A percentile compares a stretch with the other conserved stretches of the same genome.
Evolutionary conservation across 2,797 vertebrate genomes (phyloP).

Genomic region (Phoxinus dragarum): DNA sequence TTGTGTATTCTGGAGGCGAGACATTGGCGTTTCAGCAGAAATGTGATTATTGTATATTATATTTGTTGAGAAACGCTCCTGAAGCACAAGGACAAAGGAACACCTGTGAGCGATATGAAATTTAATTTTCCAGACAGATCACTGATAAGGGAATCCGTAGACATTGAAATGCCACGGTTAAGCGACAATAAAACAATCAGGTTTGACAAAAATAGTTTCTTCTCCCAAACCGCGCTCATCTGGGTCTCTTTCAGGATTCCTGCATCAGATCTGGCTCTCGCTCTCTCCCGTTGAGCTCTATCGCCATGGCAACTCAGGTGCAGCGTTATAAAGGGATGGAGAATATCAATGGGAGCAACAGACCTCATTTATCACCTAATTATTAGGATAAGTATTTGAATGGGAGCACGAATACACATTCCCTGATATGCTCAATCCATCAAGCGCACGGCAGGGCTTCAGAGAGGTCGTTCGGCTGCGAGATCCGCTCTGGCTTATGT

Average conservation of each 20-base stretch:
- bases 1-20: not conserved
- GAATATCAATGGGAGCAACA: slow-evolving; percentile 45
- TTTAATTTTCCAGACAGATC: slow-evolving; percentile 45
- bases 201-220: slow-evolving; percentile 26
- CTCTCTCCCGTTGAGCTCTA: slow-evolving; percentile 63
- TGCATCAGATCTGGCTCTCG: slow-evolving; percentile 43
- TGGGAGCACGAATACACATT: slow-evolving; percentile 34
- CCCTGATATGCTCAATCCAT: slow-evolving; percentile 19
- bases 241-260: slow-evolving; percentile 44
- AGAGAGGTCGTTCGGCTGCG: not conserved
- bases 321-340: slow-evolving; percentile 59
- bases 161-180: slow-evolving; percentile 13
- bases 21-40: not conserved
- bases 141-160: not conserved
- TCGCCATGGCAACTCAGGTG: slow-evolving; percentile 74
- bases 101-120: slow-evolving; percentile 42
- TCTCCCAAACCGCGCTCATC: slow-evolving; percentile 7
- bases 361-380: slow-evolving; percentile 43
- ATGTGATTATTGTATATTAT: not conserved
- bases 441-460: not conserved
- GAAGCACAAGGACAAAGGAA: slow-evolving; percentile 27
- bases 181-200: slow-evolving; percentile 27
- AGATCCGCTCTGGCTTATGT: not conserved
- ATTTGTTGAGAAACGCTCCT: not conserved
- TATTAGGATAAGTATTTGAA: slow-evolving; percentile 39